Evolutionary conservation across 2,113 vertebrate species (phyloP).

Genomic region (Epinephelus fuscoguttatus): DNA sequence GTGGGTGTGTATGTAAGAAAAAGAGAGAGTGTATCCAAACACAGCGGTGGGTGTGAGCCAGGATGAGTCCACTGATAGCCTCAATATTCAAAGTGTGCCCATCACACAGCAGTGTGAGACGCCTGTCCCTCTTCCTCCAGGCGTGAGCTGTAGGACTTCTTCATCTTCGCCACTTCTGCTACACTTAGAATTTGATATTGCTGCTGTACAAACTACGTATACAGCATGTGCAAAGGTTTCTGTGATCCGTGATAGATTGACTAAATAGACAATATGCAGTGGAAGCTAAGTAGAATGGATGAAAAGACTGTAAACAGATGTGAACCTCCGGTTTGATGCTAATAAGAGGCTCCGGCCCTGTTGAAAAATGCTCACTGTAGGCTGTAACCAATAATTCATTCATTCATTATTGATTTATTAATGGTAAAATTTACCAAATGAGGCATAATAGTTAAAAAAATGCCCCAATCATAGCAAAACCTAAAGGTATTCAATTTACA

Average conservation of each 20-base stretch:
- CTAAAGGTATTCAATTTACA: too few relatives aligned
- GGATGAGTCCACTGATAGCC: slow-evolving; percentile 41
- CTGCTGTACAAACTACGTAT: background rate
- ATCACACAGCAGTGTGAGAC: background rate
- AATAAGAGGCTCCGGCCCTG: background rate
- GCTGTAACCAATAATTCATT: background rate
- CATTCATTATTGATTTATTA: background rate
- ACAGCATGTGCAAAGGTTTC: background rate
- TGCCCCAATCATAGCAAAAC: too few relatives aligned
- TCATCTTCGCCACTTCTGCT: background rate
- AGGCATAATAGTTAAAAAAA: too few relatives aligned
- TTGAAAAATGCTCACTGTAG: background rate
- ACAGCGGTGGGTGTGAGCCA: slow-evolving; percentile 11
- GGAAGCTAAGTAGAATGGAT: background rate
- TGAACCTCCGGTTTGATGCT: background rate
- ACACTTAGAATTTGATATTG: background rate
- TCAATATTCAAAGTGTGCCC: slow-evolving; percentile 14
- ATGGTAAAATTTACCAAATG: background rate
- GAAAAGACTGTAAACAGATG: background rate
- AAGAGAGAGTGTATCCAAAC: slow-evolving; percentile 24
- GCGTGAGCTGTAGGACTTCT: background rate
- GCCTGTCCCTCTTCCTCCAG: background rate
- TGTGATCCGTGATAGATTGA: background rate
- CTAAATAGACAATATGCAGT: background rate
- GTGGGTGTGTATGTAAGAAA: background rate